Percentiles rank a stretch among this genome's conserved stretches.
phyloP scores from a whole-genome alignment of 2,888 invertebrate genomes.

The Scaptomyza caliginosa region DNA sequence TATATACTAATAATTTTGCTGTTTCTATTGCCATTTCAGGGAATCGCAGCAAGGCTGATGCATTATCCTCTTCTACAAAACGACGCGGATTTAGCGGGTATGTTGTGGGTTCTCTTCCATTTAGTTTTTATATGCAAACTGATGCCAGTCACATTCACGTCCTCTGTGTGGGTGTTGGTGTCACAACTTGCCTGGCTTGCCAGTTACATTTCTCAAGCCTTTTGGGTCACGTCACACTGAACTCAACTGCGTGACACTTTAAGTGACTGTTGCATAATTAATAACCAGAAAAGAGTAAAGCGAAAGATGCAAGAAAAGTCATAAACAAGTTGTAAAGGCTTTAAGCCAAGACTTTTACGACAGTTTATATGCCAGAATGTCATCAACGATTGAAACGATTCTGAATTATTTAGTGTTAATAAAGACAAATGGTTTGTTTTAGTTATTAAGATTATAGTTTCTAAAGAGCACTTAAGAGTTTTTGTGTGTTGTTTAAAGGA shows the following conservation, averaged over 20 bases:
- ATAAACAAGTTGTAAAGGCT: slow-evolving; percentile 20
- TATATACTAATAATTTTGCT: background rate
- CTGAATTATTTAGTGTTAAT: slow-evolving; percentile 2
- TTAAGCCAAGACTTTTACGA: slow-evolving; percentile 15
- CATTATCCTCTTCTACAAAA: slow-evolving; percentile 91
- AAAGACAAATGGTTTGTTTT: background rate
- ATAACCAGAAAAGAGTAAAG: background rate
- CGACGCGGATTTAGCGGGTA: slow-evolving; percentile 93
- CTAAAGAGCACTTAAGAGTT: background rate
- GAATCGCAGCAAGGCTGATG: slow-evolving; percentile 82
- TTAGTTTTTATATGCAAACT: slow-evolving; percentile 38
- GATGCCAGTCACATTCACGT: background rate
- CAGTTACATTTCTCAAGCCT: slow-evolving; percentile 1
- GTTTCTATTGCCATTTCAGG: slow-evolving; percentile 78
- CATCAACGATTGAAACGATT: background rate
- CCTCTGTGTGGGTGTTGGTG: background rate
- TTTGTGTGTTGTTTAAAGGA: background rate
- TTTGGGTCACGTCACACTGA: slow-evolving; percentile 20
- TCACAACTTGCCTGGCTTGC: background rate
- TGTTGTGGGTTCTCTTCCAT: slow-evolving; percentile 85
- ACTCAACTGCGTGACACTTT: slow-evolving; percentile 17
- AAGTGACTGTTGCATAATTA: slow-evolving; percentile 33
- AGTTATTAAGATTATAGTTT: background rate
- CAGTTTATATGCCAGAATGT: background rate
- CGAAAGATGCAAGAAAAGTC: background rate